Percentiles rank a stretch among this genome's conserved stretches.
These are phyloP conservation scores for Uropetala carovei DNA, from an alignment of 2,888 invertebrate species.

Conservation along the genomic window DNA sequence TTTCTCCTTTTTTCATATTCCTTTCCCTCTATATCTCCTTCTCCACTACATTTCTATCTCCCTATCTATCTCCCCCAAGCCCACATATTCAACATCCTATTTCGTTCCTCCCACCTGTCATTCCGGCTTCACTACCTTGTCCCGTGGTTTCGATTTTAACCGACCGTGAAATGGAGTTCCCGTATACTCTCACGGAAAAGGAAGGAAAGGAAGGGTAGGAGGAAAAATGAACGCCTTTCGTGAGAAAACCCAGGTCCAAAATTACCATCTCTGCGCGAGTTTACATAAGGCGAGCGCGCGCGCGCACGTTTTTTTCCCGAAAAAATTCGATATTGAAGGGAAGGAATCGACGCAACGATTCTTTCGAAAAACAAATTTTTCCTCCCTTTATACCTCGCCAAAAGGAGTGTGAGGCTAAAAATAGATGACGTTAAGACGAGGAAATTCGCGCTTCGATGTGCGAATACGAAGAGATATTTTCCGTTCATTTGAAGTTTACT, in stretches of 20 bases:
- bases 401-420: no score
- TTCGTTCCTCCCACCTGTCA: not conserved
- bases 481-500: no score
- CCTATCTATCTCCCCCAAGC: not conserved
- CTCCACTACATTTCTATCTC: not conserved
- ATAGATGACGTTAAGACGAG: no score
- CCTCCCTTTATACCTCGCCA: no score
- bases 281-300: not conserved
- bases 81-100: not conserved
- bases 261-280: not conserved
- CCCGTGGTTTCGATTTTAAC: conserved; percentile 39
- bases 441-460: no score
- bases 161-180: conserved; percentile 51
- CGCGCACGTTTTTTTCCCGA: no score
- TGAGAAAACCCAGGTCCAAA: not conserved
- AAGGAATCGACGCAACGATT: no score
- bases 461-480: no score
- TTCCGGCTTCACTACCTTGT: conserved; percentile 38
- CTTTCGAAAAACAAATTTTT: no score
- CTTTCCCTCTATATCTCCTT: not conserved
- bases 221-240: not conserved
- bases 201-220: not conserved
- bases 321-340: no score
- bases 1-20: not conserved
- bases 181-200: not conserved